Evolutionary conservation across 2,797 vertebrate species (phyloP).

Genomic region (Bryconaethiops microstoma): DNA sequence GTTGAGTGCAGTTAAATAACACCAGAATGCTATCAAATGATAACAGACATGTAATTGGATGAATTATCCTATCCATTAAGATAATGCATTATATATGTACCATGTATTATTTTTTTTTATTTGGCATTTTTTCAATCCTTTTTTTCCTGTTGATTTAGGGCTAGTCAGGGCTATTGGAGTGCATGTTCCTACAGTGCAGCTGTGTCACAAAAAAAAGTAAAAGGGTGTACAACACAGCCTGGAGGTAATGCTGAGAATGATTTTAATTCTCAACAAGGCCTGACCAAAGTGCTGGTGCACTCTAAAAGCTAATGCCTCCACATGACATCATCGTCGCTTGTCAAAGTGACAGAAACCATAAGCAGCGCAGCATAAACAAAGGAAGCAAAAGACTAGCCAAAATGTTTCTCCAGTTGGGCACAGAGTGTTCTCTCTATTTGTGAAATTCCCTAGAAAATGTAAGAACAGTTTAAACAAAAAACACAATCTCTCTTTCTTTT

Average conservation of each 20-base stretch:
- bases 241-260: slow-evolving; percentile 15
- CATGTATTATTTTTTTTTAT: not conserved
- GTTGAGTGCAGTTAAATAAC: not conserved
- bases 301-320: slow-evolving; percentile 32
- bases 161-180: not conserved
- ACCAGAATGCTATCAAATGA: not conserved
- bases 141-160: not conserved
- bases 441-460: not conserved
- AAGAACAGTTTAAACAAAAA: slow-evolving; percentile 17
- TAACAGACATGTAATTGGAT: not conserved
- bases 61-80: not conserved
- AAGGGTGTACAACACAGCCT: not conserved
- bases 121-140: not conserved
- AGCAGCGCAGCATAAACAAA: slow-evolving; percentile 46
- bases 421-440: not conserved
- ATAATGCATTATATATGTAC: not conserved
- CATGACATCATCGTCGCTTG: slow-evolving; percentile 51
- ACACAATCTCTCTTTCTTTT: not conserved
- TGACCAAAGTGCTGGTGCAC: slow-evolving; percentile 3
- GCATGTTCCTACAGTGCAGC: slow-evolving; percentile 1
- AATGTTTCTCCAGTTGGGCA: slow-evolving; percentile 23
- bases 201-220: not conserved
- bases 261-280: slow-evolving; percentile 5
- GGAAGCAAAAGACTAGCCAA: slow-evolving; percentile 16
- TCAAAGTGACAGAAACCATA: slow-evolving; percentile 53